Percentiles rank a stretch among this genome's conserved stretches.
These are phyloP conservation scores for Pterocles orientalis DNA, from an alignment of 2,113 vertebrate species.

Conservation along the genomic window DNA sequence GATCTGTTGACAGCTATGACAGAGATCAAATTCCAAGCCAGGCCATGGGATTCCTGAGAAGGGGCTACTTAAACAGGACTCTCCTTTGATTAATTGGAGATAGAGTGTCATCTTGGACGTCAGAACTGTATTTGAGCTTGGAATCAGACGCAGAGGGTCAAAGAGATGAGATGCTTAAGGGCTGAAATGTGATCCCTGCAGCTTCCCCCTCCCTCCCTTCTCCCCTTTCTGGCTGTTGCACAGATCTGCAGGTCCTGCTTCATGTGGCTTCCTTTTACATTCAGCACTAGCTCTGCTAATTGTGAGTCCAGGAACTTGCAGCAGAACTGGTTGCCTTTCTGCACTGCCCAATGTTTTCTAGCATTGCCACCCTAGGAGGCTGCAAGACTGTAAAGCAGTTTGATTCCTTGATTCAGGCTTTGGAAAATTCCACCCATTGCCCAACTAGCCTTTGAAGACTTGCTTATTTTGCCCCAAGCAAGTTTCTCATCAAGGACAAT, in stretches of 20 bases:
- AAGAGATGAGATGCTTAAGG: constrained; percentile 27
- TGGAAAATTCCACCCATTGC: neutral
- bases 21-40: constrained; percentile 55
- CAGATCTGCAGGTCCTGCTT: neutral
- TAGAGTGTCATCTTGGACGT: constrained; percentile 59
- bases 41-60: constrained; percentile 41
- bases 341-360: neutral
- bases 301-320: neutral
- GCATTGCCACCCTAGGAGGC: neutral
- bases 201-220: neutral
- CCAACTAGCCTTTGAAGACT: neutral
- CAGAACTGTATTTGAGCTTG: constrained; percentile 33
- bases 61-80: constrained; percentile 43
- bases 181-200: neutral
- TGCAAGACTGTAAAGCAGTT: no score
- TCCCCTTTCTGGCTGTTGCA: neutral
- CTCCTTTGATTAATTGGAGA: constrained; percentile 53
- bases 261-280: neutral
- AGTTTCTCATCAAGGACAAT: neutral
- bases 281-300: neutral
- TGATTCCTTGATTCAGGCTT: neutral
- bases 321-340: neutral
- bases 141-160: constrained; percentile 19
- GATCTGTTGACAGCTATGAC: constrained; percentile 61
- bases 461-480: neutral